Conservation (phyloP, 2,888 invertebrate genomes). For the Podabrus alpinus region DNA sequence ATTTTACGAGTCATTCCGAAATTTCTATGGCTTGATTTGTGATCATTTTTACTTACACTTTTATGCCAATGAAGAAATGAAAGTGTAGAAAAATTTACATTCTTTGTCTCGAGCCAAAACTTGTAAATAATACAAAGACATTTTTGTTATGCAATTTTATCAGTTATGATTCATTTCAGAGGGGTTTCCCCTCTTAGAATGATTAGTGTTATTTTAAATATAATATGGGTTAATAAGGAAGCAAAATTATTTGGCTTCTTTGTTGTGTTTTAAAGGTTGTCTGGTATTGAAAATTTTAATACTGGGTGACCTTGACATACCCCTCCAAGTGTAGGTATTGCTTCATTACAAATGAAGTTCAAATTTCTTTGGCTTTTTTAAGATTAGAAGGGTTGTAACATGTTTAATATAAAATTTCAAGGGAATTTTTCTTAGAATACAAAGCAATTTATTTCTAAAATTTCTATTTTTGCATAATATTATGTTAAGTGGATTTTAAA, state of each 20-base stretch:
- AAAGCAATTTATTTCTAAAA: no score
- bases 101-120: not conserved
- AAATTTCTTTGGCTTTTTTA: not conserved
- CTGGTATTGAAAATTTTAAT: not conserved
- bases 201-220: not conserved
- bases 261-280: not conserved
- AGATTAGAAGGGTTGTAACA: not conserved
- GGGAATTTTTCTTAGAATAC: no score
- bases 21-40: not conserved
- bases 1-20: not conserved
- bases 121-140: not conserved
- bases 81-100: no score
- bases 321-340: not conserved
- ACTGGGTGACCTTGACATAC: not conserved
- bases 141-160: not conserved
- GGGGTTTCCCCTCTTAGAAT: not conserved
- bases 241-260: not conserved
- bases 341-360: not conserved
- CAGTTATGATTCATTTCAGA: not conserved
- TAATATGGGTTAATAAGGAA: not conserved
- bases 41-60: no score
- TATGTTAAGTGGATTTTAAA: no score
- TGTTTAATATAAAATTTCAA: no score
- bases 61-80: no score
- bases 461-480: no score